phyloP scores from a whole-genome alignment of 2,888 invertebrate genomes.

The Junonia oenone region DNA sequence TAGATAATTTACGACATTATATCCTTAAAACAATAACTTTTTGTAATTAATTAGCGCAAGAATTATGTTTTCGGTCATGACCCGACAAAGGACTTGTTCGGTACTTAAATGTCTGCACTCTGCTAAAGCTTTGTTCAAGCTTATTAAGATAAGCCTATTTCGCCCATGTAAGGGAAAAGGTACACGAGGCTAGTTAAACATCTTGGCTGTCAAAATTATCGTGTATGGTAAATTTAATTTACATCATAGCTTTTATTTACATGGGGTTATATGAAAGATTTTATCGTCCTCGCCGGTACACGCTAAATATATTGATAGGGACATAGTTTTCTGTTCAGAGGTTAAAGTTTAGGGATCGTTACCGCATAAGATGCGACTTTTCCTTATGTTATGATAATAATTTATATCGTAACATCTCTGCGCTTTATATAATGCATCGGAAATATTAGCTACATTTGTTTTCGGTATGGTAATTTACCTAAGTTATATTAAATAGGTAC shows the following conservation, averaged over 20 bases:
- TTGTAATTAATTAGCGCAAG: slow-evolving; percentile 7
- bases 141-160: slow-evolving; percentile 30
- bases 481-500: too few relatives aligned
- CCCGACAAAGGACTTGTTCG: slow-evolving; percentile 12
- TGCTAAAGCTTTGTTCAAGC: slow-evolving; percentile 24
- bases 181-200: slow-evolving; percentile 25
- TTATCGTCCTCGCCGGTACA: slow-evolving; percentile 18
- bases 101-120: slow-evolving; percentile 17
- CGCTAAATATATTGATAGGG: slow-evolving; percentile 22
- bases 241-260: slow-evolving; percentile 24
- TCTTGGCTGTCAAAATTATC: slow-evolving; percentile 28
- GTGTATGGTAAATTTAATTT: slow-evolving; percentile 27
- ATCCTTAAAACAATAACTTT: not conserved
- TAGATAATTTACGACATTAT: too few relatives aligned
- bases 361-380: slow-evolving; percentile 2
- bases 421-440: not conserved
- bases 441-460: not conserved
- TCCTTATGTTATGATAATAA: slow-evolving; percentile 1
- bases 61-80: slow-evolving; percentile 19
- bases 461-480: not conserved
- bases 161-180: slow-evolving; percentile 25
- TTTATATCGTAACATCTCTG: not conserved
- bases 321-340: slow-evolving; percentile 12
- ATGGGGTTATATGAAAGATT: slow-evolving; percentile 17
- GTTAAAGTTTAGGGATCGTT: slow-evolving; percentile 12